Base-by-base conservation (phyloP, 2,113 vertebrate genomes). In the Heptranchias perlo region DNA sequence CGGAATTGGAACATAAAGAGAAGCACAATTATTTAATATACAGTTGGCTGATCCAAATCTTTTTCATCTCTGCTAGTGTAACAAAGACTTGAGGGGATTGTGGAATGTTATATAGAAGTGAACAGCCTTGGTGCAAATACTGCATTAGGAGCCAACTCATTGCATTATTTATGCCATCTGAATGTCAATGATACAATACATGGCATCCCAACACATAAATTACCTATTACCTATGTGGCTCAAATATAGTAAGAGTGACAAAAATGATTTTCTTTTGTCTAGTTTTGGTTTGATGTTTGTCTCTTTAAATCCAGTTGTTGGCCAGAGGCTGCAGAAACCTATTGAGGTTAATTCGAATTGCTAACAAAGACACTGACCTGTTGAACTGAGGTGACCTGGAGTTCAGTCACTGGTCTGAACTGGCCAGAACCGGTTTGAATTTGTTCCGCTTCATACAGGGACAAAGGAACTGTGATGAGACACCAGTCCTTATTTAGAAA, bases 1-100 rank as follows among this genome's bases (percentile, higher is more conserved):
- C 64, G 89, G 89, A 62, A 93, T 93, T 64, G 39, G 89, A 93
- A 44, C 58, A 39, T 62, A 64, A 93, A 93, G n/a, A 44, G 61
- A 39, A 39, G 6, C n/a, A 39, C 58, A 93, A 93, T 62, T 93
- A 93, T 93, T 93, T 62, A 93, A 93, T 64, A 64, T 39, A 39
- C 23, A 39, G 5, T 18, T 62, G 58, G 58, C 1, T 62, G 89
- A 91, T 91, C 87, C 52, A 91, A 58, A 91, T 58, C 35, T 44
- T 4, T 23, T 18, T 64, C 58, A 21, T 62, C 21, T n/a, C 35
- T 93, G 11, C 87, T 35, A 58, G 52, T 91, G 58, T 39, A 61
- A 61, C 58, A 62, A 14, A n/a, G 49, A 11, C 11, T 31, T 52
- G 52, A 54, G 49, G 49, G 16, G n/a, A 39, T 62, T n/a, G 16